Conservation (phyloP, 2,888 invertebrate genomes). For the Mechanitis mazaeus region DNA sequence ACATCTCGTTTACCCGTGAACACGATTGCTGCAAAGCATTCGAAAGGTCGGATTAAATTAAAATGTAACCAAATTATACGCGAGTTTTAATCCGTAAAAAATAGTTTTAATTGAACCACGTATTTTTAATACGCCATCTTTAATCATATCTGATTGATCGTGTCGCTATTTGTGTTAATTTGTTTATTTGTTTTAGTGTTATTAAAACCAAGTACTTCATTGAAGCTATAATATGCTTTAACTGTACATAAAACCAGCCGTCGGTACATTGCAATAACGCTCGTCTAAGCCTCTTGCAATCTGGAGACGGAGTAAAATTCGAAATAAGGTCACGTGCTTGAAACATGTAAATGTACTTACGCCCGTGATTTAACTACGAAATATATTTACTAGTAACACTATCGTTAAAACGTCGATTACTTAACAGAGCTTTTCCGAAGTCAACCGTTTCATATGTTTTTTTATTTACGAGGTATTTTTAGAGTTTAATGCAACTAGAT, state of each 20-base stretch:
- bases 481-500: neutral
- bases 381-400: constrained; percentile 40
- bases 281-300: constrained; percentile 33
- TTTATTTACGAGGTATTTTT: neutral
- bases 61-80: no score
- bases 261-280: constrained; percentile 21
- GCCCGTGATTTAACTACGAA: constrained; percentile 54
- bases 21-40: no score
- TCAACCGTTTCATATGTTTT: neutral
- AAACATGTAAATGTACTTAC: constrained; percentile 72
- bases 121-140: no score
- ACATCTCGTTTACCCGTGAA: no score
- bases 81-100: no score
- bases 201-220: no score
- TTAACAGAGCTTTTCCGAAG: constrained; percentile 14
- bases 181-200: no score
- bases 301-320: constrained; percentile 52
- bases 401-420: constrained; percentile 32
- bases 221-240: no score
- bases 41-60: no score
- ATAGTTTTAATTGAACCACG: no score
- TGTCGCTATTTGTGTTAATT: no score
- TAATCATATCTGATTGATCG: no score
- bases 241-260: constrained; percentile 8
- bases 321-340: constrained; percentile 65